Evolutionary conservation across 1,140 invertebrate genomes (phyloP).

Genomic region (Atta colombica): DNA sequence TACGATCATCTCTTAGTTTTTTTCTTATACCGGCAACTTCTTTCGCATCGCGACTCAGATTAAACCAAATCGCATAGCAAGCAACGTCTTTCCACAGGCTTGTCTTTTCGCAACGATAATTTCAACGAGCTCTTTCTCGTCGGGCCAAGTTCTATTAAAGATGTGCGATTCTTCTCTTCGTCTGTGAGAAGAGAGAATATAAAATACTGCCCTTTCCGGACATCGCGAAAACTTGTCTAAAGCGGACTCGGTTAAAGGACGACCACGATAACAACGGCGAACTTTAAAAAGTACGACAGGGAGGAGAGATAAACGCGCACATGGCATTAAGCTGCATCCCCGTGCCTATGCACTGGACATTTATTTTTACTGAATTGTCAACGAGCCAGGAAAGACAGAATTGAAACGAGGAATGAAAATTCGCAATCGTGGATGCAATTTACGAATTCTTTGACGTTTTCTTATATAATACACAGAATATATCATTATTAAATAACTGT

Average conservation of each 20-base stretch:
- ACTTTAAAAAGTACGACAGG: conserved; percentile 56
- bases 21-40: neutral
- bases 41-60: neutral
- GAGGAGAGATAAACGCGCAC: conserved; percentile 53
- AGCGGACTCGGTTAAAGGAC: conserved; percentile 52
- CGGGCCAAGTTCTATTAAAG: conserved; percentile 33
- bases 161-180: conserved; percentile 26
- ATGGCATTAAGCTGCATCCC: conserved; percentile 33
- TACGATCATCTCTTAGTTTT: neutral
- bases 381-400: neutral
- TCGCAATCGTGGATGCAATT: neutral
- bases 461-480: neutral
- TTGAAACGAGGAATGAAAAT: neutral
- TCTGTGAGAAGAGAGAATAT: conserved; percentile 2
- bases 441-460: neutral
- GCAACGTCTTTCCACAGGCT: neutral
- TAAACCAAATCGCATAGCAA: conserved; percentile 30
- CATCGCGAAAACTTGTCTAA: conserved; percentile 40
- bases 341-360: conserved; percentile 9
- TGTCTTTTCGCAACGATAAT: conserved; percentile 52
- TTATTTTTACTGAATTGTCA: conserved; percentile 32
- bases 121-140: conserved; percentile 48
- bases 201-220: conserved; percentile 49
- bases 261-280: conserved; percentile 47
- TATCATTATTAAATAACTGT: neutral